Conservation (phyloP, 1,140 invertebrate species). For the Eciton burchellii region DNA sequence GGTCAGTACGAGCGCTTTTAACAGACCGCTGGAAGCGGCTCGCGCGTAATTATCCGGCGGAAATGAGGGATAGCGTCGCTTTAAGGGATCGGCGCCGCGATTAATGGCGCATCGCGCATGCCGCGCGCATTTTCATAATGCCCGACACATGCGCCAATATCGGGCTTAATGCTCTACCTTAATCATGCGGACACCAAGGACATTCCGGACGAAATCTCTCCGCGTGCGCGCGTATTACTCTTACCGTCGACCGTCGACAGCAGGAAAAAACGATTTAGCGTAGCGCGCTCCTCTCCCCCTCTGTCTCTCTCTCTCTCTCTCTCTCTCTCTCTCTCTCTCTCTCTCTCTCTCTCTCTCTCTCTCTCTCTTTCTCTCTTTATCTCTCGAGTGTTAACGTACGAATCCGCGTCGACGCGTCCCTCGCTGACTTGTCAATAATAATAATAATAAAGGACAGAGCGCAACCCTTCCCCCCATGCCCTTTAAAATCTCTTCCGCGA, state of each 20-base stretch:
- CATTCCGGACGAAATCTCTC: slow-evolving; percentile 47
- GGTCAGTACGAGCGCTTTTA: background rate
- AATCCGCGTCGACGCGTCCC: background rate
- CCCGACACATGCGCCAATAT: slow-evolving; percentile 41
- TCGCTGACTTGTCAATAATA: background rate
- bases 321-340: too few species aligned
- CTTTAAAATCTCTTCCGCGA: background rate
- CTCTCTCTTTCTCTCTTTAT: too few species aligned
- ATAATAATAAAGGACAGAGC: background rate
- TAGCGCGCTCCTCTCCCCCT: too few species aligned
- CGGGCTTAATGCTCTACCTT: slow-evolving; percentile 49
- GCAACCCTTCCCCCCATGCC: background rate
- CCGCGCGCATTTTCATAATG: slow-evolving; percentile 36
- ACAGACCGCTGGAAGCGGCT: background rate
- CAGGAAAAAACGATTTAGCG: too few species aligned
- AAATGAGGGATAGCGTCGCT: slow-evolving; percentile 19
- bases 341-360: too few species aligned
- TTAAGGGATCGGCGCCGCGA: slow-evolving; percentile 29
- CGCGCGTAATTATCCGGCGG: slow-evolving; percentile 17
- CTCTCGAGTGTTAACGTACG: background rate
- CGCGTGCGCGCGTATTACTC: slow-evolving; percentile 28
- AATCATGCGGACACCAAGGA: slow-evolving; percentile 56
- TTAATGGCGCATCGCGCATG: slow-evolving; percentile 15
- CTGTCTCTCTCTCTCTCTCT: too few species aligned
- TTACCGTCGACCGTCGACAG: background rate